Evolutionary conservation across 2,888 invertebrate species (phyloP), one percentile per base, ranked within the genome.

Genomic region (Drosophila pegasa): DNA sequence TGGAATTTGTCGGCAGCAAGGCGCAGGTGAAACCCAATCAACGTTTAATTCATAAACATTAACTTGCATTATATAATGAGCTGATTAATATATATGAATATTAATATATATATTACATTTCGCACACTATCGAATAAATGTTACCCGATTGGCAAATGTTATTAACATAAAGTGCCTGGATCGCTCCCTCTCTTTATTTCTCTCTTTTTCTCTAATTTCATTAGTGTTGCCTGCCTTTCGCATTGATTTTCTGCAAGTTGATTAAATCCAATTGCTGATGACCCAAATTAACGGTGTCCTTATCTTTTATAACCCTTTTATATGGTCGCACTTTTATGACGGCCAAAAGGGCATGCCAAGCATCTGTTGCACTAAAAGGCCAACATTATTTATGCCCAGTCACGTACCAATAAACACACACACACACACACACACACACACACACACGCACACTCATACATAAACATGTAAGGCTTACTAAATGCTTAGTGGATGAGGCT

Each of bases 1-100:
- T 88, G 88, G 82, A 85, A 82, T 78, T 71, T 63, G 62, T 68
- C 64, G 75, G 59, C 66, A 31, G 58, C 73, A 51, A 58, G 12
- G 12, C 58, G 71, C 75, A 82, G 86, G 69, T 82, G 73, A 45
- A 56, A 37, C 43, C 16, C 35, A 54, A 50, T 61, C 22, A 9
- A 41, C 33, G 0, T 20, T 66, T 71, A 66, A 76, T 76, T 76
- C 66, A 75, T 71, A 63, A 71, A 76, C 61, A 45, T 65, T 52
- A 65, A 48, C 54, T 56, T 12, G 35, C 16, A 37, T 73, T 75
- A 63, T 63, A 63, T 69, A 75, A 37, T 41, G 6, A 2, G 0
- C 31, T 22, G 20, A 31, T 29, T 18, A 2, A 20, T 8, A 35
- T 35, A 35, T 14, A 20, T 22, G 5, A 10, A 45, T 16, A 12